These are phyloP conservation scores for Sebastes itinus DNA, from an alignment of 2,797 vertebrate genomes.

Conservation along the genomic window DNA sequence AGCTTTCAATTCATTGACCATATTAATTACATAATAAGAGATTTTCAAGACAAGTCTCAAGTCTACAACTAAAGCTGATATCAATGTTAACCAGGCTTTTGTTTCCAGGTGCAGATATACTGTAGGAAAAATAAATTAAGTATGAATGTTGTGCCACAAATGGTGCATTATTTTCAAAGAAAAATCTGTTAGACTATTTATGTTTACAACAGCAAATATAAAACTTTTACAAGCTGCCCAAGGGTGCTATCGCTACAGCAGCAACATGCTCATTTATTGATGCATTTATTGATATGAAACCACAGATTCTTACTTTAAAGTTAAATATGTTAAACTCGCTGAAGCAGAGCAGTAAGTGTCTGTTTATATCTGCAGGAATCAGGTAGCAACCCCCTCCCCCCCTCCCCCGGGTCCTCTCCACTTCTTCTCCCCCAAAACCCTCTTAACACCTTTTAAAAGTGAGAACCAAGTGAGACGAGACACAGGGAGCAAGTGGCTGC, in stretches of 20 bases:
- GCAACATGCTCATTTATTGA: neutral
- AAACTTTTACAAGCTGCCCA: neutral
- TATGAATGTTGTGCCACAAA: neutral
- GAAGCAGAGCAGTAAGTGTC: neutral
- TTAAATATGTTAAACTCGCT: neutral
- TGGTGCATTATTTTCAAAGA: neutral
- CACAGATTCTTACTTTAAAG: neutral
- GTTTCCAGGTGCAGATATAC: neutral
- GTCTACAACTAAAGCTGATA: neutral
- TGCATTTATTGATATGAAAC: neutral
- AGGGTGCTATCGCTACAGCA: neutral
- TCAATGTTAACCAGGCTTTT: neutral
- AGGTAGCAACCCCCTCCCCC: neutral
- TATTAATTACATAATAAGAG: neutral
- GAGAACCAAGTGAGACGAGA: slow-evolving; percentile 16
- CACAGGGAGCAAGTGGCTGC: slow-evolving; percentile 13
- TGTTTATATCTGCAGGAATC: neutral
- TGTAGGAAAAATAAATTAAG: neutral
- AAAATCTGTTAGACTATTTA: neutral
- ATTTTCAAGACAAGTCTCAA: neutral
- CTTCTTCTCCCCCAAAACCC: neutral
- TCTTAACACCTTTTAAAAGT: slow-evolving; percentile 6
- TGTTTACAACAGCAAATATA: neutral
- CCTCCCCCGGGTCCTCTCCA: neutral
- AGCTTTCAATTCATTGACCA: neutral